Conservation (phyloP, 2,888 invertebrate genomes). For the Oscheius sp. region DNA sequence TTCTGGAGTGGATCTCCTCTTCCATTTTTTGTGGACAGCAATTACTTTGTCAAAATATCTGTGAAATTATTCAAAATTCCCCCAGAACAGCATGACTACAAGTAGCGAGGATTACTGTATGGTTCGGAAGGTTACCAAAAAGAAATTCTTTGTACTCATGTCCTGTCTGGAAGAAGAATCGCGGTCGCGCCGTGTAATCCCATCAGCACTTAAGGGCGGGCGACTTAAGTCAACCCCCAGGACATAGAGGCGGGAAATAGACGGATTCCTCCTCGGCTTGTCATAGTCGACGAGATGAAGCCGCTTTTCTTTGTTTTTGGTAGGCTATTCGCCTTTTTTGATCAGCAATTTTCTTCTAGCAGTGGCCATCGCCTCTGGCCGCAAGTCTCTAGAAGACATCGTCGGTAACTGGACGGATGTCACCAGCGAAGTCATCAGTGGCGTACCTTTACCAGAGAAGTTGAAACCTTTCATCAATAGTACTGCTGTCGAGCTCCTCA, state of each 20-base stretch:
- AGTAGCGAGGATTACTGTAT: not conserved
- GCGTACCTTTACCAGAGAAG: constrained; percentile 8
- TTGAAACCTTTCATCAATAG: constrained; percentile 26
- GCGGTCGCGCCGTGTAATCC: constrained; percentile 33
- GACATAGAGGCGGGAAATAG: not conserved
- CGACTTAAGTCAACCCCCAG: not conserved
- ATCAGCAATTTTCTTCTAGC: not conserved
- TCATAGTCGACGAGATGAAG: constrained; percentile 8
- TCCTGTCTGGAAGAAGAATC: constrained; percentile 7
- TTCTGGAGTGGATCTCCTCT: no score
- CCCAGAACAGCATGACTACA: not conserved
- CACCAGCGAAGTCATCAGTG: constrained; percentile 12
- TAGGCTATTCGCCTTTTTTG: not conserved
- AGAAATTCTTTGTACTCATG: constrained; percentile 11
- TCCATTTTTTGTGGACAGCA: no score
- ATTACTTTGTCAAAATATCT: no score
- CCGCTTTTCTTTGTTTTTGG: not conserved
- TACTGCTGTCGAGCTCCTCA: constrained; percentile 11
- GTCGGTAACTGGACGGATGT: constrained; percentile 29
- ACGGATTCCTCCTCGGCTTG: not conserved
- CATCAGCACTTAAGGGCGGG: constrained; percentile 35
- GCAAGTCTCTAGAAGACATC: constrained; percentile 23
- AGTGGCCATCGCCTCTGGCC: not conserved
- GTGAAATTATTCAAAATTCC: no score
- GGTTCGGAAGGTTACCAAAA: no score